Evolutionary conservation across 2,113 vertebrate species (phyloP), one percentile per base, ranked within the genome.

Genomic region (Strix aluco): DNA sequence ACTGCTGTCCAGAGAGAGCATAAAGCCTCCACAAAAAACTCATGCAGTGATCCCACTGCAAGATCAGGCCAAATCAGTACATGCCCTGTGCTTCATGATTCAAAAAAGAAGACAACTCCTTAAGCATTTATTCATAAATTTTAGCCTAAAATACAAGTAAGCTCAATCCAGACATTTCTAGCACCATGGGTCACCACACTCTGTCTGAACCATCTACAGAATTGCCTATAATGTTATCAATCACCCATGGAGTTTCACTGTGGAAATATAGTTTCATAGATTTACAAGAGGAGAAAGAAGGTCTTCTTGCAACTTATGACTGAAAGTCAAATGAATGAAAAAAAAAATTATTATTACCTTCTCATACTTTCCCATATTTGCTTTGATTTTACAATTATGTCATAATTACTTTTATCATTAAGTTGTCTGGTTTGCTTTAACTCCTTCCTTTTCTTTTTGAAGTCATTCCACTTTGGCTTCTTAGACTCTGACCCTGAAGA

Each of bases 381-480:
- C 93, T 99, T 99, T 34, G 99, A 98, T 81, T 98, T 98, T 81
- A 96, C 92, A 88, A 99, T 97, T 89, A 99, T 88, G 30, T 99
- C 97, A n/a, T 98, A 99, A 96, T 99, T 99, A 93, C 98, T 98
- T 97, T 98, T 99, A 42, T 99, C 99, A 57, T 96, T 98, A 67
- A 97, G 92, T 71, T 98, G 98, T 49, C 98, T 97, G 81, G 90
- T 98, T 88, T 97, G 98, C 94, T 99, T 99, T 91, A 99, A 97
- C 14, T 99, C 99, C 66, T 98, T 99, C 97, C 98, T 99, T 97
- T 98, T 97, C 96, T 99, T 99, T 97, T 99, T 99, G 84, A 99
- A 98, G 40, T 99, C 98, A 9, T 81, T 95, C 98, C 98, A 99
- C 82, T 99, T 99, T 2, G 97, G 97, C 97, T 98, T 99, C 97